These are phyloP conservation scores for Mus minutoides DNA, from an alignment of 2,797 vertebrate genomes.

Conservation along the genomic window DNA sequence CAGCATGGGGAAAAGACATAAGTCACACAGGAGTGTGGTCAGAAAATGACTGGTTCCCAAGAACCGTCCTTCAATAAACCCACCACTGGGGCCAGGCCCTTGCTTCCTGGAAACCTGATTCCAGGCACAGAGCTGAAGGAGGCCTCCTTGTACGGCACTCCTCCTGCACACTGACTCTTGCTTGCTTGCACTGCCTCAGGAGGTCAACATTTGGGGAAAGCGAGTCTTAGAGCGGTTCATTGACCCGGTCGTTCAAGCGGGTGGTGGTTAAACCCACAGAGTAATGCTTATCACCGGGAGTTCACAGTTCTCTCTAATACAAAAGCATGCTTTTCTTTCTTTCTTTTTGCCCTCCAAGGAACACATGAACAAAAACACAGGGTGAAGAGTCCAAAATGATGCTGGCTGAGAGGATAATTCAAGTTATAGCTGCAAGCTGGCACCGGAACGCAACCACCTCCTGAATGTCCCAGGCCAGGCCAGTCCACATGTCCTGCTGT, in stretches of 20 bases:
- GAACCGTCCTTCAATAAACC: background rate
- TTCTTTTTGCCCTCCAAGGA: background rate
- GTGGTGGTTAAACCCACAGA: background rate
- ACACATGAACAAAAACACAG: background rate
- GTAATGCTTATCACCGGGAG: no score
- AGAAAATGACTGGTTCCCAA: background rate
- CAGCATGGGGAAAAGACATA: background rate
- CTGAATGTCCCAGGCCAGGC: background rate
- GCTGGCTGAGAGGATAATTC: background rate
- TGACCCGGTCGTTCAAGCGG: background rate
- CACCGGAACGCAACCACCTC: no score
- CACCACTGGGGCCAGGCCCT: background rate
- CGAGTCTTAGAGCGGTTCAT: background rate
- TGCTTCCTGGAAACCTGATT: background rate
- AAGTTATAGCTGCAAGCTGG: background rate
- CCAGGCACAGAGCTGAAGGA: background rate
- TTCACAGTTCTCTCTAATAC: background rate
- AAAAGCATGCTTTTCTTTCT: background rate
- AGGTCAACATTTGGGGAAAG: constrained; percentile 33
- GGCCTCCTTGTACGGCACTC: background rate
- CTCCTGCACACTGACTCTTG: background rate
- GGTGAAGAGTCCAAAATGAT: background rate
- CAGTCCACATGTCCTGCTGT: rapidly evolving
- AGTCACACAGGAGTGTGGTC: background rate
- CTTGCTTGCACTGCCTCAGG: background rate